These are phyloP conservation scores for Hippocampus comes DNA, from an alignment of 2,113 vertebrate genomes.

Conservation along the genomic window DNA sequence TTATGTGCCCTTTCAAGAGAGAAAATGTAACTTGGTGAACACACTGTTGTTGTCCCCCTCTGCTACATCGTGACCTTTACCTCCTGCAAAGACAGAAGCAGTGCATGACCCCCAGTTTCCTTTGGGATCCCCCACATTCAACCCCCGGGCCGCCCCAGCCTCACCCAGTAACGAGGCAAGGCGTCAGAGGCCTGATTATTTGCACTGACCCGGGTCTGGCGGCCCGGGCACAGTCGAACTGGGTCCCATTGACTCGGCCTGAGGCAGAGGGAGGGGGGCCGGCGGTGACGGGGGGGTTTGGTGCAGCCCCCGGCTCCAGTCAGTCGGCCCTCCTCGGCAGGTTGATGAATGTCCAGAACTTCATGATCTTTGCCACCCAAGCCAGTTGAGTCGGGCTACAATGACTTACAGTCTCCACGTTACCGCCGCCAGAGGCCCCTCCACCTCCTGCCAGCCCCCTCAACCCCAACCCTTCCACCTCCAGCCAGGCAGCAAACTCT, in stretches of 20 bases:
- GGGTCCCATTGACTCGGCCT: conserved; percentile 77
- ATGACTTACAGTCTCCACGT: conserved; percentile 78
- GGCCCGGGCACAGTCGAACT: conserved; percentile 74
- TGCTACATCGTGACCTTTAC: conserved; percentile 53
- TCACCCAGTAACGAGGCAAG: conserved; percentile 73
- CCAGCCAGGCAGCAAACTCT: conserved; percentile 67
- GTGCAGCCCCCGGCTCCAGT: conserved; percentile 85
- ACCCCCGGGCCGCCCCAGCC: conserved; percentile 5
- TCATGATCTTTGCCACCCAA: conserved; percentile 90
- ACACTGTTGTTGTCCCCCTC: conserved; percentile 27
- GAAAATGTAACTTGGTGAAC: neutral
- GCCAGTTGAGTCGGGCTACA: conserved; percentile 79
- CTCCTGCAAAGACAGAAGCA: conserved; percentile 37
- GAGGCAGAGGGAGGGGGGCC: conserved; percentile 59
- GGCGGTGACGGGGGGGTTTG: conserved; percentile 52
- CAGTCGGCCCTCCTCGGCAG: conserved; percentile 81
- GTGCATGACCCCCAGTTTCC: conserved; percentile 64
- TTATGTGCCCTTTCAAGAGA: neutral
- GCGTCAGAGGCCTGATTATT: conserved; percentile 78
- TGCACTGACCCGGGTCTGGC: conserved; percentile 74
- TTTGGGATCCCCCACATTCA: conserved; percentile 73
- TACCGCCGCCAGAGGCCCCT: neutral
- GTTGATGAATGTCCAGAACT: conserved; percentile 85
- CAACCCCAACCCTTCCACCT: neutral
- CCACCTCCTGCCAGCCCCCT: neutral